These are phyloP conservation scores for Rutpela maculata DNA, from an alignment of 2,888 invertebrate genomes.

Conservation along the genomic window DNA sequence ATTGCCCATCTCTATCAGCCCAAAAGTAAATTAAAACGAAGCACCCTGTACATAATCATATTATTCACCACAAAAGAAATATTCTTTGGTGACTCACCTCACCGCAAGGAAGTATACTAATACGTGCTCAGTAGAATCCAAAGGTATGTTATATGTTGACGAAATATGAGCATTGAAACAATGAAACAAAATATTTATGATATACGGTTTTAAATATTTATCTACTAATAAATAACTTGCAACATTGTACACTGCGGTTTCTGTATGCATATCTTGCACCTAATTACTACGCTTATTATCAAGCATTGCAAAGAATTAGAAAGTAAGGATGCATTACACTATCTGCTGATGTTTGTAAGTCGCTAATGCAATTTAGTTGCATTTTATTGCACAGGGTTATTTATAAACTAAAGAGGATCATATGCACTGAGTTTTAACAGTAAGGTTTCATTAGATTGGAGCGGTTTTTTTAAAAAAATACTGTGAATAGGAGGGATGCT, in stretches of 20 bases:
- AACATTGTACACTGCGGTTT: neutral
- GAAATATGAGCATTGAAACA: neutral
- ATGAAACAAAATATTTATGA: neutral
- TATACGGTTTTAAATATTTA: neutral
- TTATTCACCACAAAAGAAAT: neutral
- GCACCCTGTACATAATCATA: neutral
- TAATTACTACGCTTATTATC: neutral
- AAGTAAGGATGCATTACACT: neutral
- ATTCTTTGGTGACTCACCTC: neutral
- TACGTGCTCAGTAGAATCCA: neutral
- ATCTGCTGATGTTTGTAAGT: neutral
- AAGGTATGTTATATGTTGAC: neutral
- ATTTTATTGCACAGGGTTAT: neutral
- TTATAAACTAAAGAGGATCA: neutral
- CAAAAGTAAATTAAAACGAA: too few species aligned
- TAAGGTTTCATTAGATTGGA: neutral
- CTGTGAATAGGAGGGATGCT: too few species aligned
- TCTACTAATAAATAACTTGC: neutral
- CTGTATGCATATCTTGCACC: neutral
- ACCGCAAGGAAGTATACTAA: neutral
- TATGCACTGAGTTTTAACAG: neutral
- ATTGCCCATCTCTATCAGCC: too few species aligned
- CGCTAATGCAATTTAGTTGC: neutral
- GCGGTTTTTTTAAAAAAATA: too few species aligned
- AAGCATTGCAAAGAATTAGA: neutral